phyloP scores from a whole-genome alignment of 92 coral and sea anemone genomes.

The Paramuricea clavata region DNA sequence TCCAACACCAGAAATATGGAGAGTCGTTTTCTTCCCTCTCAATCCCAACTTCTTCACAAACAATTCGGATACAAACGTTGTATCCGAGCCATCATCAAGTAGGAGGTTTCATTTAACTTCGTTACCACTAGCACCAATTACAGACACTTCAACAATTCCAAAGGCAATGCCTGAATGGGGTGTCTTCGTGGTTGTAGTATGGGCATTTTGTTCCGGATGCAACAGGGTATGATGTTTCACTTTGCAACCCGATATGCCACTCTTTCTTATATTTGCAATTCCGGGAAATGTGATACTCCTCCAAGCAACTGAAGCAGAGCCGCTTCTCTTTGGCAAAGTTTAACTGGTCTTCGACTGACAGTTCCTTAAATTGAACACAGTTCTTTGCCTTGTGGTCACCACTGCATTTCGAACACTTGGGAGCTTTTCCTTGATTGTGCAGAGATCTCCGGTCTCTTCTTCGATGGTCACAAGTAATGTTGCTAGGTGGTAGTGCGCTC shows the following conservation, averaged over 20 bases:
- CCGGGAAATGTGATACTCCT: conserved; percentile 65
- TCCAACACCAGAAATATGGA: conserved; percentile 37
- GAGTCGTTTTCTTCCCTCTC: conserved; percentile 19
- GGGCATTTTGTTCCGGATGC: conserved; percentile 62
- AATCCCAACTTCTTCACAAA: conserved; percentile 21
- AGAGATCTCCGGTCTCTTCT: conserved; percentile 2
- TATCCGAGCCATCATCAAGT: conserved; percentile 40
- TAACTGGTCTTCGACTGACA: conserved; percentile 66
- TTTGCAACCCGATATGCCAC: conserved; percentile 62
- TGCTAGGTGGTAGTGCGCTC: conserved; percentile 25
- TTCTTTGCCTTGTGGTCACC: conserved; percentile 57
- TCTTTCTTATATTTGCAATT: conserved; percentile 21
- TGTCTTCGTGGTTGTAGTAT: neutral
- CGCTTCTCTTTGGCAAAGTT: conserved; percentile 65
- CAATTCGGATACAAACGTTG: conserved; percentile 16
- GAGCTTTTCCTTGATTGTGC: neutral
- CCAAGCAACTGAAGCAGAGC: conserved; percentile 71
- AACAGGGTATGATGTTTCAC: conserved; percentile 59
- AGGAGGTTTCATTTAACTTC: conserved; percentile 26
- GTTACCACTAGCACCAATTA: conserved; percentile 11
- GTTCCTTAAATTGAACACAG: conserved; percentile 62
- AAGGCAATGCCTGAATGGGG: conserved; percentile 19
- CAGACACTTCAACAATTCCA: conserved; percentile 37
- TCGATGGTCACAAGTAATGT: too few species aligned
- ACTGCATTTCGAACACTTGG: conserved; percentile 53